These are phyloP conservation scores for Acanthosepion lycidas DNA, from an alignment of 2,888 invertebrate genomes.

Conservation along the genomic window DNA sequence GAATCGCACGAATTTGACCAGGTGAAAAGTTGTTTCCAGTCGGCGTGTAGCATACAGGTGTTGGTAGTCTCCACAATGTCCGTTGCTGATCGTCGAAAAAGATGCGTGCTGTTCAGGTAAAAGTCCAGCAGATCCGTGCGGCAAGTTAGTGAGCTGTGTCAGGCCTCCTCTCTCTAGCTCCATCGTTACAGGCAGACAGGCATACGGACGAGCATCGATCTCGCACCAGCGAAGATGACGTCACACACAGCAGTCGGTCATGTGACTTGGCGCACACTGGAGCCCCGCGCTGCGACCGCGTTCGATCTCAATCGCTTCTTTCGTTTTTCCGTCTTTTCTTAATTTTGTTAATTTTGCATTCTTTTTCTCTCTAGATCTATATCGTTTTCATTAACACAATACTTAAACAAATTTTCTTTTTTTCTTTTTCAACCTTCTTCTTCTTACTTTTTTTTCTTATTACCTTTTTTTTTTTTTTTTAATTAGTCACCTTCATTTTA, in stretches of 20 bases:
- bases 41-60: not conserved
- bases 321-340: not conserved
- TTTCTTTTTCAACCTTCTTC: no score
- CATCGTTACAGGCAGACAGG: slow-evolving; percentile 33
- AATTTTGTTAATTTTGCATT: no score
- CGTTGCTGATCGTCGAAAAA: not conserved
- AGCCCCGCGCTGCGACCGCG: not conserved
- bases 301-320: not conserved
- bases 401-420: no score
- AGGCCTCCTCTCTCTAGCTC: slow-evolving; percentile 33
- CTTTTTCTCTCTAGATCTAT: no score
- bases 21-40: not conserved
- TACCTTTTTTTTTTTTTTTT: not conserved
- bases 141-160: slow-evolving; percentile 22
- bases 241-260: slow-evolving; percentile 33
- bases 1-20: not conserved
- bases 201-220: not conserved
- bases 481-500: no score
- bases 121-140: slow-evolving; percentile 12
- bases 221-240: slow-evolving; percentile 17
- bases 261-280: not conserved
- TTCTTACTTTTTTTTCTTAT: not conserved
- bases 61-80: slow-evolving; percentile 21
- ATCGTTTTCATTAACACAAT: no score
- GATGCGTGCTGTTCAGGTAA: slow-evolving; percentile 23